These are phyloP conservation scores for Ophioninae sp. DNA, from an alignment of 2,888 invertebrate genomes.

Conservation along the genomic window DNA sequence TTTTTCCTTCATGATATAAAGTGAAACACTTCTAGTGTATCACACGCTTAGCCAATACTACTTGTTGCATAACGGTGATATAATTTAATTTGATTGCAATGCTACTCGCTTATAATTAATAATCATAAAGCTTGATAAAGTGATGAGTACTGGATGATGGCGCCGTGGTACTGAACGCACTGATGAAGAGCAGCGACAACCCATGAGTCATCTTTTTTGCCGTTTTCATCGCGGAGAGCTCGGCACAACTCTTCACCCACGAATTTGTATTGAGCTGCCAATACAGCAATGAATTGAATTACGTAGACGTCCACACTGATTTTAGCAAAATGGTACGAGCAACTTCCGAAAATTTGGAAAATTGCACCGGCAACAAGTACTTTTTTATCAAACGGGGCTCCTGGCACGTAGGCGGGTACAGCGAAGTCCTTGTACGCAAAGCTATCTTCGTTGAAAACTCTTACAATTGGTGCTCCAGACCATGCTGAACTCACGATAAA, in stretches of 20 bases:
- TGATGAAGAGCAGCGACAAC: slow-evolving; percentile 21
- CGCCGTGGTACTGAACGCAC: slow-evolving; percentile 47
- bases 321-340: slow-evolving; percentile 62
- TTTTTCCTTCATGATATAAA: too few species aligned
- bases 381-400: slow-evolving; percentile 55
- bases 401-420: slow-evolving; percentile 63
- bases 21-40: too few species aligned
- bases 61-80: background rate
- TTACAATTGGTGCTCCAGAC: slow-evolving; percentile 56
- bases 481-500: slow-evolving; percentile 53
- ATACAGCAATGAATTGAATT: slow-evolving; percentile 65
- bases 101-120: background rate
- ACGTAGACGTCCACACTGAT: slow-evolving; percentile 67
- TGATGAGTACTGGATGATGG: slow-evolving; percentile 52
- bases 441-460: slow-evolving; percentile 47
- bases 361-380: slow-evolving; percentile 58
- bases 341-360: slow-evolving; percentile 52
- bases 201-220: background rate
- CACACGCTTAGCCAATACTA: too few species aligned
- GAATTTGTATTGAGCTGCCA: slow-evolving; percentile 69
- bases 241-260: slow-evolving; percentile 56
- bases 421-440: slow-evolving; percentile 66
- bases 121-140: background rate
- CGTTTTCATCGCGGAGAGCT: slow-evolving; percentile 50
- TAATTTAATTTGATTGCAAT: background rate